Percentiles rank a stretch among this genome's conserved stretches.
These are phyloP conservation scores for Autographa gamma DNA, from an alignment of 2,888 invertebrate species.

Conservation along the genomic window DNA sequence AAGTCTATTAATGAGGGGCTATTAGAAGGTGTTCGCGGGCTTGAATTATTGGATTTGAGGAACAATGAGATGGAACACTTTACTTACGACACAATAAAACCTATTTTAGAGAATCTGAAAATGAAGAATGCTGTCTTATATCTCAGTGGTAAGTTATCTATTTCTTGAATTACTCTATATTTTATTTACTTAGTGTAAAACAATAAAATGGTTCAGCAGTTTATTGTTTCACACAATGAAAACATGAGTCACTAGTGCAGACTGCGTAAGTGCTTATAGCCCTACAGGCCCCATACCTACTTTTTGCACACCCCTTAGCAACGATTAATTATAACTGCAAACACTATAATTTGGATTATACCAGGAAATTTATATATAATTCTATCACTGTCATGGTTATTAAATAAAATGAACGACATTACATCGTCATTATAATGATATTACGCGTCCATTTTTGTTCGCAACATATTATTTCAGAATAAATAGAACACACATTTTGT, in stretches of 20 bases:
- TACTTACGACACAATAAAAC: constrained; percentile 92
- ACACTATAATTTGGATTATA: constrained; percentile 27
- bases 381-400: constrained; percentile 40
- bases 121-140: constrained; percentile 83
- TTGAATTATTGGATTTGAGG: constrained; percentile 93
- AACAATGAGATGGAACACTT: constrained; percentile 93
- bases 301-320: constrained; percentile 12
- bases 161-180: not conserved
- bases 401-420: constrained; percentile 51
- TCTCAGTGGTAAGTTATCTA: constrained; percentile 79
- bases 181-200: too few relatives aligned
- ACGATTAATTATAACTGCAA: constrained; percentile 24
- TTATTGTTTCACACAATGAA: not conserved
- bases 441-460: constrained; percentile 51
- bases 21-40: constrained; percentile 92
- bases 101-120: constrained; percentile 93
- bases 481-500: constrained; percentile 57
- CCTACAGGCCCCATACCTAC: not conserved
- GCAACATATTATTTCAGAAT: constrained; percentile 57
- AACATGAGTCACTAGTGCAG: not conserved
- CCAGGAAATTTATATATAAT: constrained; percentile 41
- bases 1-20: constrained; percentile 92
- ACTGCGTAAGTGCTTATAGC: constrained; percentile 9
- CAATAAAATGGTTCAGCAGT: not conserved
- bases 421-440: constrained; percentile 51